phyloP scores from a whole-genome alignment of 2,888 invertebrate genomes.

The Cheilosia impressa region DNA sequence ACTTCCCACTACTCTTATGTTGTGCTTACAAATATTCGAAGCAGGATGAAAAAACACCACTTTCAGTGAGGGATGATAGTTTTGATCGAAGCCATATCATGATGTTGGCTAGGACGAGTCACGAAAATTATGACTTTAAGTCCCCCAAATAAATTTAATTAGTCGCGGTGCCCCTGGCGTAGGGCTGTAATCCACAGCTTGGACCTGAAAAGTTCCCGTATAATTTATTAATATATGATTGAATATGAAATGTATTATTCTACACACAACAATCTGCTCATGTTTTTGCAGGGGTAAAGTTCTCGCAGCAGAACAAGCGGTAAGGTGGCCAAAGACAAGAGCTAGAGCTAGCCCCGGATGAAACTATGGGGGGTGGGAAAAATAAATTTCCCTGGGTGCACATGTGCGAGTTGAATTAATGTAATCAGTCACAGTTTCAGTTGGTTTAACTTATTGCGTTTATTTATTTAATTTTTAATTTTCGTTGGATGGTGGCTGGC shows the following conservation, averaged over 20 bases:
- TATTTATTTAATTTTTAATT: neutral
- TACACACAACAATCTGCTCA: constrained; percentile 54
- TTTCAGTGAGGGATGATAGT: neutral
- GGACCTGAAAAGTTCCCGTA: constrained; percentile 21
- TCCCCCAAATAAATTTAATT: constrained; percentile 39
- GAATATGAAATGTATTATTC: constrained; percentile 52
- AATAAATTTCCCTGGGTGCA: constrained; percentile 36
- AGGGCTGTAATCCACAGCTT: constrained; percentile 2
- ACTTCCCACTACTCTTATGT: constrained; percentile 26
- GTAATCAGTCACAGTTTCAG: constrained; percentile 60
- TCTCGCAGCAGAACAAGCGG: constrained; percentile 2
- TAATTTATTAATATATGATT: constrained; percentile 66
- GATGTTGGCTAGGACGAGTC: neutral
- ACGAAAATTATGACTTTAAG: constrained; percentile 36
- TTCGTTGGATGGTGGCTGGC: neutral
- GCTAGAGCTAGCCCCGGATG: neutral
- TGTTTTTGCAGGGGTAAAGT: constrained; percentile 39
- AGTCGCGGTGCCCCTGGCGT: neutral
- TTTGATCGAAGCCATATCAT: constrained; percentile 8
- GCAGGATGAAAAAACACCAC: constrained; percentile 20
- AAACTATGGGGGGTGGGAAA: neutral
- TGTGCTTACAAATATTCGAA: constrained; percentile 46
- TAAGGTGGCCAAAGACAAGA: constrained; percentile 1
- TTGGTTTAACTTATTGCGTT: constrained; percentile 40
- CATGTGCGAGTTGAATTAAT: constrained; percentile 55